A percentile compares a stretch with the other conserved stretches of the same genome.
These are phyloP conservation scores for Microcebus lehilahytsara DNA, from an alignment of 2,113 vertebrate species.

Conservation along the genomic window DNA sequence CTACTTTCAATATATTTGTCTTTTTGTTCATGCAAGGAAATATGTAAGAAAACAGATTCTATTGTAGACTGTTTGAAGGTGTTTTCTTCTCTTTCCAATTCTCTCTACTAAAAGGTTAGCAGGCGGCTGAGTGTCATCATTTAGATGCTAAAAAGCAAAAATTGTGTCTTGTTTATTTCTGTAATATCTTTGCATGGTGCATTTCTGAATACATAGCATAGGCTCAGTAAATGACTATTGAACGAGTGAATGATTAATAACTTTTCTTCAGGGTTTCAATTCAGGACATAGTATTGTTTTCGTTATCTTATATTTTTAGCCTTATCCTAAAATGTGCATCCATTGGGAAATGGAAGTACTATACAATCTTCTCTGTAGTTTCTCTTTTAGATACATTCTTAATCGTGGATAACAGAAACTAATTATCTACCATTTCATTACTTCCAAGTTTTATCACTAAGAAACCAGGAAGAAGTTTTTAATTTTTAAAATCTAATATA, in stretches of 20 bases:
- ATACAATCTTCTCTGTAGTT: neutral
- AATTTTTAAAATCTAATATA: conserved; percentile 51
- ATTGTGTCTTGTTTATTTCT: neutral
- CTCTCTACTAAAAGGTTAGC: neutral
- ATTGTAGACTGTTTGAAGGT: neutral
- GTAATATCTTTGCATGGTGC: neutral
- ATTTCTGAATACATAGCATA: neutral
- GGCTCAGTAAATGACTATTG: neutral
- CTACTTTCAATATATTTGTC: neutral
- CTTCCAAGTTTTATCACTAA: neutral
- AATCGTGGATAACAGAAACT: neutral
- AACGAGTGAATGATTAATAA: neutral
- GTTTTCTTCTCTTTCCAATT: neutral
- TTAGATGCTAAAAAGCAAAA: conserved; percentile 12
- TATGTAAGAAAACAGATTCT: neutral
- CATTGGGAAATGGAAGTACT: neutral
- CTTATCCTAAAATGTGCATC: neutral
- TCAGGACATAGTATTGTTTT: neutral
- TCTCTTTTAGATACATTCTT: neutral
- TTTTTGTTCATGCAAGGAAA: neutral
- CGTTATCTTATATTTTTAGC: neutral
- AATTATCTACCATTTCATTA: neutral
- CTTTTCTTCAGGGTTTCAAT: neutral
- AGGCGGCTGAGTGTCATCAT: neutral
- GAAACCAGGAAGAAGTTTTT: conserved; percentile 54